A percentile compares a stretch with the other conserved stretches of the same genome.
Evolutionary conservation across 2,797 vertebrate genomes (phyloP).

Genomic region (Xenopus petersii): DNA sequence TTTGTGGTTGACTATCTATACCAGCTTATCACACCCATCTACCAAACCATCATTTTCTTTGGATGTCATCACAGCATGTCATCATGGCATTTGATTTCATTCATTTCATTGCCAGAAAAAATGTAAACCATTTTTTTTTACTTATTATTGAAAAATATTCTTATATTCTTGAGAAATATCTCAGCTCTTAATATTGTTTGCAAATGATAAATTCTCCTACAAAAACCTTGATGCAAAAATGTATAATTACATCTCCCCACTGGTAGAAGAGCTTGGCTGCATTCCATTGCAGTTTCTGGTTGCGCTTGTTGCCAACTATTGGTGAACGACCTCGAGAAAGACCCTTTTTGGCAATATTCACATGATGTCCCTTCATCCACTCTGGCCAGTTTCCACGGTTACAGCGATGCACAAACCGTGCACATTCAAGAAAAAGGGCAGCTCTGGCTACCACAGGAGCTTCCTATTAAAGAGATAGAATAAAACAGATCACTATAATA

Average conservation of each 20-base stretch:
- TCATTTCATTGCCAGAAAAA: background rate
- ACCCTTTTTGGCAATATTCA: conserved; percentile 94
- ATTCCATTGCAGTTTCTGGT: conserved; percentile 97
- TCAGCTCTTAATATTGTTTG: background rate
- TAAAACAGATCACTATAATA: too few relatives aligned
- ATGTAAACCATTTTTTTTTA: background rate
- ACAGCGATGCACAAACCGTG: conserved; percentile 94
- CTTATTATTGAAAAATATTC: too few relatives aligned
- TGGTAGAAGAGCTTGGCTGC: conserved; percentile 97
- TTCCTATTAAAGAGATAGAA: conserved; percentile 70
- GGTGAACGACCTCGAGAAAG: conserved; percentile 92
- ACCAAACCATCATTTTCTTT: too few relatives aligned
- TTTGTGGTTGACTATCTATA: too few relatives aligned
- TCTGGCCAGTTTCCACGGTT: conserved; percentile 98
- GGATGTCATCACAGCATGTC: too few relatives aligned
- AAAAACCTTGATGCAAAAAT: background rate
- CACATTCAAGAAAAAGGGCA: conserved; percentile 92
- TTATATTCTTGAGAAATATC: background rate
- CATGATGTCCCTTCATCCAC: conserved; percentile 99
- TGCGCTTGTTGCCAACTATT: conserved; percentile 91
- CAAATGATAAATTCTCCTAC: background rate
- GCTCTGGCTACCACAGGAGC: conserved; percentile 93
- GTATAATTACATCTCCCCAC: conserved; percentile 90
- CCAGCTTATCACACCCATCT: too few relatives aligned
- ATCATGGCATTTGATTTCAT: background rate